Conservation (phyloP, 2,888 invertebrate species). For the Malachius bipustulatus region DNA sequence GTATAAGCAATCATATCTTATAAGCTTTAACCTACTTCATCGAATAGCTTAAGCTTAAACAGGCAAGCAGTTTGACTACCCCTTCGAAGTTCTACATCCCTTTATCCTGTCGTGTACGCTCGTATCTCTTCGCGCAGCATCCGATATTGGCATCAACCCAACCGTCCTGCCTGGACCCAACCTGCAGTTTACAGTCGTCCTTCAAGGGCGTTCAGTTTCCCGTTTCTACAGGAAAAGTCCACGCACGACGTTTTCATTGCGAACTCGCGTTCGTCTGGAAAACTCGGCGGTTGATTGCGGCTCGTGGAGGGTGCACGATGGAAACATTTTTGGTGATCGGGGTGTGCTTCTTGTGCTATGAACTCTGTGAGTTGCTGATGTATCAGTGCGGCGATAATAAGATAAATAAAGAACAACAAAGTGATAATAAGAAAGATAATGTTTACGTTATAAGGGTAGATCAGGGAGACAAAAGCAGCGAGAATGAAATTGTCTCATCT, state of each 20-base stretch:
- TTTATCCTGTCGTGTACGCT: constrained; percentile 20
- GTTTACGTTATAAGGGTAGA: no score
- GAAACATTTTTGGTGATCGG: constrained; percentile 56
- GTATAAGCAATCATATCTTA: no score
- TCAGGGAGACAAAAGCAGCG: no score
- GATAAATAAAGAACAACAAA: no score
- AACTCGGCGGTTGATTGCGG: constrained; percentile 4
- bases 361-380: constrained; percentile 51
- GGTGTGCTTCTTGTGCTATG: constrained; percentile 54
- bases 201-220: constrained; percentile 16
- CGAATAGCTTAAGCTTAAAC: no score
- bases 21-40: no score
- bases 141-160: constrained; percentile 17
- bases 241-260: background rate
- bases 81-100: no score
- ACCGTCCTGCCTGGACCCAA: constrained; percentile 24
- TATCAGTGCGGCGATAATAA: constrained; percentile 38
- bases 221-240: background rate
- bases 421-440: no score
- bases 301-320: constrained; percentile 41
- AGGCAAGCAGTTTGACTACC: no score
- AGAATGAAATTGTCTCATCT: no score
- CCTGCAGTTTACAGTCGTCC: constrained; percentile 22
- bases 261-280: background rate
- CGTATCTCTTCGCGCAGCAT: constrained; percentile 23